Evolutionary conservation across 2,113 vertebrate species (phyloP).

Genomic region (Sander lucioperca): DNA sequence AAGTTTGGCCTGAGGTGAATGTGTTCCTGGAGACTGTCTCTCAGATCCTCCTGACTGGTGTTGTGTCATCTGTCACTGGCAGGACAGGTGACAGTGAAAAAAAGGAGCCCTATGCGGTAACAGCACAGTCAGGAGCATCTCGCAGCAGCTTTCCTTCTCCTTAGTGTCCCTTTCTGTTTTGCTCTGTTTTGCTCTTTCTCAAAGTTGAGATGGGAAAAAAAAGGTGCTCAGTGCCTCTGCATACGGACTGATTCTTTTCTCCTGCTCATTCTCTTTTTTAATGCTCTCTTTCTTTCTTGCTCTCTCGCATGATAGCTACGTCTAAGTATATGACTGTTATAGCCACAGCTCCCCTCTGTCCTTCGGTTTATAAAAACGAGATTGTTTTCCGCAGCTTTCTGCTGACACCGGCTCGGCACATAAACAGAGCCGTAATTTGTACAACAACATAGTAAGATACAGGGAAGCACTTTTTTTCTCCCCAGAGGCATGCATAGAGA

Average conservation of each 20-base stretch:
- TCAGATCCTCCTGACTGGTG: constrained; percentile 66
- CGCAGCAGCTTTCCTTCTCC: constrained; percentile 17
- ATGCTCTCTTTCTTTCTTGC: constrained; percentile 28
- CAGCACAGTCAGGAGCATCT: constrained; percentile 46
- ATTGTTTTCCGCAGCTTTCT: constrained; percentile 76
- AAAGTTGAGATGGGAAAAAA: constrained; percentile 33
- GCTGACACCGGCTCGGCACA: constrained; percentile 76
- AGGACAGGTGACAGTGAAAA: constrained; percentile 74
- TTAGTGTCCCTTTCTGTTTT: constrained; percentile 24
- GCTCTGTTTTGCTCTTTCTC: constrained; percentile 54
- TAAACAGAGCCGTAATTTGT: constrained; percentile 85
- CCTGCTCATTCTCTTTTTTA: constrained; percentile 36
- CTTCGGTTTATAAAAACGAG: constrained; percentile 76
- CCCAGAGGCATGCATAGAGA: constrained; percentile 66
- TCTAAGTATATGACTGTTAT: constrained; percentile 52
- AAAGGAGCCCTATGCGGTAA: constrained; percentile 74
- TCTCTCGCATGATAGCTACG: constrained; percentile 47
- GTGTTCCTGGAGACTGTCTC: constrained; percentile 65
- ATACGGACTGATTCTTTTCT: constrained; percentile 16
- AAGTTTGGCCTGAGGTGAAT: constrained; percentile 75
- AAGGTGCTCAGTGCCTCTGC: constrained; percentile 26
- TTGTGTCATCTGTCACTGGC: constrained; percentile 80
- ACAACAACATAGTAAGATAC: constrained; percentile 78
- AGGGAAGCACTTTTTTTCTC: constrained; percentile 68
- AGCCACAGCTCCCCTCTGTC: constrained; percentile 65